phyloP scores from a whole-genome alignment of 2,888 invertebrate species.

The Tridacna gigas region DNA sequence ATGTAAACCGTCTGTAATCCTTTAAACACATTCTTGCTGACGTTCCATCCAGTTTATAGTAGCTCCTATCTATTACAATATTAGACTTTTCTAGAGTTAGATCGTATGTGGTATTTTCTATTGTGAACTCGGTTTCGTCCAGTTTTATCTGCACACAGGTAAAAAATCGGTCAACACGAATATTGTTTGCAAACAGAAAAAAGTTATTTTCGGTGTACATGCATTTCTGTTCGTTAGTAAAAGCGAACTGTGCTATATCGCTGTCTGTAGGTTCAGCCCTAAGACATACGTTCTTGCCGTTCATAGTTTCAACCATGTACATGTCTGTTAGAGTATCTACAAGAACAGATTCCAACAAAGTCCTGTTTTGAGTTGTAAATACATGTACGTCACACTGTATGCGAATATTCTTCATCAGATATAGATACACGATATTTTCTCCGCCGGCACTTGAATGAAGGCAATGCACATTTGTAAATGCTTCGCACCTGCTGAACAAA shows the following conservation, averaged over 20 bases:
- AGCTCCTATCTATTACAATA: neutral
- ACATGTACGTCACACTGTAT: neutral
- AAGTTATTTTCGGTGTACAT: neutral
- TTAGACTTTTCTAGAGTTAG: neutral
- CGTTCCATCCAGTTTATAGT: slow-evolving; percentile 3
- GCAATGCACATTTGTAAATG: slow-evolving; percentile 3
- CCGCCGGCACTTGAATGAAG: neutral
- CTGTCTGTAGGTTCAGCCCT: neutral
- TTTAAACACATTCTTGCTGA: slow-evolving; percentile 24
- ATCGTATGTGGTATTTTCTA: neutral
- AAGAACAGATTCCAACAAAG: slow-evolving; percentile 1
- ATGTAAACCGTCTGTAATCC: slow-evolving; percentile 11
- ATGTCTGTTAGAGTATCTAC: slow-evolving; percentile 4
- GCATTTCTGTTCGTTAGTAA: neutral
- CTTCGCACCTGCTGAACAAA: neutral
- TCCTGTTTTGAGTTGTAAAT: slow-evolving; percentile 3
- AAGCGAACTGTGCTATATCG: neutral
- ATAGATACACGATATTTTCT: neutral
- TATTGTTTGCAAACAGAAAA: neutral
- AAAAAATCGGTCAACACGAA: slow-evolving; percentile 18
- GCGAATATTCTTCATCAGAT: neutral
- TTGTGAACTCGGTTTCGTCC: neutral
- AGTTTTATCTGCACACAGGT: slow-evolving; percentile 26
- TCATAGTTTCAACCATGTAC: neutral
- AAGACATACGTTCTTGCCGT: neutral